Base-by-base conservation (phyloP, 2,888 invertebrate genomes). In the Nomada fucata region DNA sequence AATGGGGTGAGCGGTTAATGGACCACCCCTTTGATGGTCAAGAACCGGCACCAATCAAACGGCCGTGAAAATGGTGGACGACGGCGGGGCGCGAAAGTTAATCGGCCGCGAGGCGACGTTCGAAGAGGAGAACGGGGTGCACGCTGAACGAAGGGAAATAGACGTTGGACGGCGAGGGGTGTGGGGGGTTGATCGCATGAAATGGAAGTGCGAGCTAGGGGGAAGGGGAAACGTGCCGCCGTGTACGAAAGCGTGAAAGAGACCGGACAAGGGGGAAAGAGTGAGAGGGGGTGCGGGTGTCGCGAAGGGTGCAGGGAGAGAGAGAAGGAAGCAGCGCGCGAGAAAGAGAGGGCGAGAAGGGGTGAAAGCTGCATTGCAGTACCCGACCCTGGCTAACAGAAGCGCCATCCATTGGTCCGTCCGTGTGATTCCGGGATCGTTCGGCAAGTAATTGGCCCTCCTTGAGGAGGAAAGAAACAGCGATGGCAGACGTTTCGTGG, bases 321-420 rank as follows among this genome's bases (percentile, higher is more conserved):
- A 13, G 74, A 60, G 67, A 68, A 15, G 70, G 23, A 55, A 50
- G n/a, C 64, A 11, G 4, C 29, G 18, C 15, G 55, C 9, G 68
- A 59, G 78, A 72, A 61, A 69, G 73, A 79, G 76, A 76, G 47
- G 59, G 77, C 69, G 67, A 76, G 84, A 81, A 83, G 59, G 88
- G 86, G 84, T 79, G 85, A 86, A 80, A 85, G 86, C 88, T 88
- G 88, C 88, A 88, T 86, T 88, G 88, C 88, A 88, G 88, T 88
- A 85, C 69, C 86, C 81, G 79, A 85, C 74, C 82, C 82, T 82
- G 74, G 82, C 55, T 84, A 88, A 88, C 88, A 71, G 79, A 82
- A 82, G 84, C 88, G 80, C 84, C 88, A 84, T 88, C 88, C 79
- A 83, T 82, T 79, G 83, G 83, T 76, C 67, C 69, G 78, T 73